A percentile compares a stretch with the other conserved stretches of the same genome.
Conservation (phyloP, 2,113 vertebrate genomes). For the Notarius lentiginosus region DNA sequence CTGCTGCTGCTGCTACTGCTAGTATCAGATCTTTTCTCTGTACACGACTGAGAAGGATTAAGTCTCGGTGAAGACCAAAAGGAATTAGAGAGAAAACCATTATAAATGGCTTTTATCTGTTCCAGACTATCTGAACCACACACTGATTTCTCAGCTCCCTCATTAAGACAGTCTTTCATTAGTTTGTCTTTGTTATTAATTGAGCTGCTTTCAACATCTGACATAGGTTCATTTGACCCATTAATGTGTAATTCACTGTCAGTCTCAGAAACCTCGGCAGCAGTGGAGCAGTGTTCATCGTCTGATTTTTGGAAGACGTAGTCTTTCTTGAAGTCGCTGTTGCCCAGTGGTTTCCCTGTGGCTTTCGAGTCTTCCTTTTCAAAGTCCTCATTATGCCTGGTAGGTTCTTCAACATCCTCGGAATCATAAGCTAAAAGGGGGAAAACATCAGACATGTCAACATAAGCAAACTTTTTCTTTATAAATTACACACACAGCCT, state of each 20-base stretch:
- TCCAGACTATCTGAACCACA: conserved; percentile 86
- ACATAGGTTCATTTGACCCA: conserved; percentile 90
- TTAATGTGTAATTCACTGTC: conserved; percentile 94
- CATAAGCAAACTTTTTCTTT: neutral
- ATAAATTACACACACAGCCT: neutral
- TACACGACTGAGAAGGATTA: conserved; percentile 79
- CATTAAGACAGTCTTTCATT: conserved; percentile 66
- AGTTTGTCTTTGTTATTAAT: conserved; percentile 82
- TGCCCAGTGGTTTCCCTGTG: conserved; percentile 79
- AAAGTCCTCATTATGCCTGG: conserved; percentile 79
- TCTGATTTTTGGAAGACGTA: conserved; percentile 69
- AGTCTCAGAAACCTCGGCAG: conserved; percentile 88
- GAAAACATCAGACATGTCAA: conserved; percentile 43
- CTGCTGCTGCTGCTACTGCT: conserved; percentile 83
- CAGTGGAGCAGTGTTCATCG: conserved; percentile 85
- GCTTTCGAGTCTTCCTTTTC: conserved; percentile 74
- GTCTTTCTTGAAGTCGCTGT: conserved; percentile 62
- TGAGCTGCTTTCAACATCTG: conserved; percentile 86
- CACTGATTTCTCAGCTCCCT: conserved; percentile 72
- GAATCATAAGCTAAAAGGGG: conserved; percentile 89
- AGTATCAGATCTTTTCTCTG: conserved; percentile 83
- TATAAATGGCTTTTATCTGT: conserved; percentile 98
- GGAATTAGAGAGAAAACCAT: conserved; percentile 93
- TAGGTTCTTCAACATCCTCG: conserved; percentile 84
- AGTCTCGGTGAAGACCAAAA: conserved; percentile 93